Base-by-base conservation (phyloP, 2,888 invertebrate species). In the Andrena chrysosceles region DNA sequence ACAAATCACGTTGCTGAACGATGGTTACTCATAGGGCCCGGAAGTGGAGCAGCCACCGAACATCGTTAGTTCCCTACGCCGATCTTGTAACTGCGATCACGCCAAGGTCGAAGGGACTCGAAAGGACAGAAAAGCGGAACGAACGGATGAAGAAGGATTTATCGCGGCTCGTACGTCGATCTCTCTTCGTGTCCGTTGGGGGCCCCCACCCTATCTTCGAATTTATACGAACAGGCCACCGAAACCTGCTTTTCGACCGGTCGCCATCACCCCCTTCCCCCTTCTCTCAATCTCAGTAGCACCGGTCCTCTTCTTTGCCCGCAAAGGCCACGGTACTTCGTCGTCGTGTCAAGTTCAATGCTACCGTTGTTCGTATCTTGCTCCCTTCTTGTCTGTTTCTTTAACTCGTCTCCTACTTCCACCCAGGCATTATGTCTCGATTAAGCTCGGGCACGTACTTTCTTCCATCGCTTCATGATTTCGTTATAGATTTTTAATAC, bases 321-420 rank as follows among this genome's bases (percentile, higher is more conserved):
- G 72, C 82, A 71, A 84, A 76, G 75, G 77, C 77, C 82, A 82
- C 81, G 63, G 78, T 68, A 80, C 85, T 85, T 84, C 82, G 83
- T 84, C 85, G 81, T 88, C 83, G 87, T 89, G 89, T 89, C 90
- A 89, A 89, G 90, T 90, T 90, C 89, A 90, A 82, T 89, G 89
- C 85, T 87, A 85, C 87, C 64, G 73, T 78, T 76, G 66, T 76
- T 81, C 68, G 76, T 86, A 82, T 68, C 74, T 69, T 68, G 66
- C 73, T 64, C 60, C 59, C 74, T 75, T 73, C 70, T 82, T 69
- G 63, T 74, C 60, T 13, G 31, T 66, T 54, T 35, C 70, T 52
- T 70, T 31, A 20, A 59, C 59, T 70, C 59, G 54, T 60, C 63
- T 63, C 66, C 68, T 42, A 56, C 68, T 56, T 48, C 10, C 60